Evolutionary conservation across 2,888 invertebrate genomes (phyloP).

Genomic region (Melinaea menophilus): DNA sequence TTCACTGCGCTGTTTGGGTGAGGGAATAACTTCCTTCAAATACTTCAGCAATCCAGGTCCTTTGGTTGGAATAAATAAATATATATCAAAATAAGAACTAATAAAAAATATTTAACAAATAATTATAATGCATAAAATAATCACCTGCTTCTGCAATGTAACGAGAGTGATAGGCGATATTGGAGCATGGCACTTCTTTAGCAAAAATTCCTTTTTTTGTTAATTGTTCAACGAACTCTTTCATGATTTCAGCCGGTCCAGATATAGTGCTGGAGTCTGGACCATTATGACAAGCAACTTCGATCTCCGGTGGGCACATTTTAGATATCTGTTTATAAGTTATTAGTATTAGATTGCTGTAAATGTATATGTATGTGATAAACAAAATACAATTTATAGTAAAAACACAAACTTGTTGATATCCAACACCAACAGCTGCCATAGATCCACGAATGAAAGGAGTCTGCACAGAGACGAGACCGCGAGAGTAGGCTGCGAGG

Average conservation of each 20-base stretch:
- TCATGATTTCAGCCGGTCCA: conserved; percentile 82
- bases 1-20: conserved; percentile 79
- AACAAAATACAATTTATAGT: not conserved
- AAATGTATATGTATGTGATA: not conserved
- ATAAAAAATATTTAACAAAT: too few species aligned
- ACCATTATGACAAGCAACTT: conserved; percentile 89
- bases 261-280: conserved; percentile 87
- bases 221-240: conserved; percentile 74
- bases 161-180: conserved; percentile 93
- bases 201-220: conserved; percentile 57
- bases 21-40: conserved; percentile 76
- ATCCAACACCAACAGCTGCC: conserved; percentile 89
- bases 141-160: conserved; percentile 83
- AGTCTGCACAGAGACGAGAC: conserved; percentile 83
- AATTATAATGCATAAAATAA: conserved; percentile 8
- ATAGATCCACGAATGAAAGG: conserved; percentile 86
- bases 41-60: conserved; percentile 76
- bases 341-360: not conserved
- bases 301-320: conserved; percentile 76
- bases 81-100: not conserved
- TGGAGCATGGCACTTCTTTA: conserved; percentile 80
- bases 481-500: conserved; percentile 88
- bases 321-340: conserved; percentile 42
- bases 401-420: conserved; percentile 57
- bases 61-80: conserved; percentile 13